Base-by-base conservation (phyloP, 2,888 invertebrate species). In the Caenorhabditis zanzibari region DNA sequence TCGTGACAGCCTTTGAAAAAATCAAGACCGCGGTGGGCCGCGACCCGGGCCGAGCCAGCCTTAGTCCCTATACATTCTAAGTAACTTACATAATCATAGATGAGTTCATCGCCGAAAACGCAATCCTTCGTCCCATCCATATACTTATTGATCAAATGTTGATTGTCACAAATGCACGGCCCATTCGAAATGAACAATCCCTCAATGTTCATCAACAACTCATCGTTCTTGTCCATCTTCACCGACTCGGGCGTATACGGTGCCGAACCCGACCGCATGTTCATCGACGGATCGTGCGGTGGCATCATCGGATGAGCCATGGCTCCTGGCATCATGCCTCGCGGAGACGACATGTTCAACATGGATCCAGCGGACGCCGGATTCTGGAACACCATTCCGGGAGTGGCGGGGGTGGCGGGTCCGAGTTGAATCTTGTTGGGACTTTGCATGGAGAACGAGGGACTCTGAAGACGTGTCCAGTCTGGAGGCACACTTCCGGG, bases 171-270 rank as follows among this genome's bases (percentile, higher is more conserved):
- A 19, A 73, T 22, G n/a, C 24, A 19, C 12, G 12, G 16, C 12
- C 0, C 9, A 32, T 56, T 54, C n/a, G 41, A 10, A 1, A 41
- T 41, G 22, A 32, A 56, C 58, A 66, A 66, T 61, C 59, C 49
- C 6, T 71, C 79, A 12, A 32, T 56, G 14, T 47, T 38, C 54
- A 44, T 61, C 41, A 74, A 32, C 14, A 81, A 12, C 6, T 66
- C 73, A 44, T 81, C 81, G 1, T 68, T 49, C 59, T 75, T 75
- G 28, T 68, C 76, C 16, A 35, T 66, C 38, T 76, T 76, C 41
- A 84, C 80, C n/a, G 80, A 80, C 19, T 59, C 72, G 2, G 84
- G 84, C 14, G 84, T 84, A 59, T 84, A 84, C 1, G 84, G 84
- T 14, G 84, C 84, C 9, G 72, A 72, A 54, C 84, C 84, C 0